These are phyloP conservation scores for Drosophila paulistorum DNA, from an alignment of 1,140 invertebrate species.

Conservation along the genomic window DNA sequence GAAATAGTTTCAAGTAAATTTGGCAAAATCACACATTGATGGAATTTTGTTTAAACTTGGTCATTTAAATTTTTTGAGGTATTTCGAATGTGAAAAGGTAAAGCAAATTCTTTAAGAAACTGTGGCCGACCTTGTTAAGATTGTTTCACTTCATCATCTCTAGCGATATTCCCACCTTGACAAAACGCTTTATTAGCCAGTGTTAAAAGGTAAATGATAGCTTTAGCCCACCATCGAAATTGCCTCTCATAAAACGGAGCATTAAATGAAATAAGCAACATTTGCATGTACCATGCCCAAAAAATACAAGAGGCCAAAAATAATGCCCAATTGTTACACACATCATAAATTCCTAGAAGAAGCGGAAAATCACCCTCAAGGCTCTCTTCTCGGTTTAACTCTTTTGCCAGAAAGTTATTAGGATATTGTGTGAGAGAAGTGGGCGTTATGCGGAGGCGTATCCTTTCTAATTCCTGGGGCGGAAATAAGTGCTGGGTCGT, in stretches of 20 bases:
- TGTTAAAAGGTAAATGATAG: slow-evolving; percentile 46
- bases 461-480: slow-evolving; percentile 80
- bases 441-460: not conserved
- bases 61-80: too few species aligned
- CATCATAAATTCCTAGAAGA: slow-evolving; percentile 69
- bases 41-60: too few species aligned
- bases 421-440: slow-evolving; percentile 9
- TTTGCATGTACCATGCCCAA: slow-evolving; percentile 57
- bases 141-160: slow-evolving; percentile 22
- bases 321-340: slow-evolving; percentile 74
- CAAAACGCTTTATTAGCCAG: slow-evolving; percentile 44
- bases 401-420: slow-evolving; percentile 52
- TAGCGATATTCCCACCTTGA: not conserved
- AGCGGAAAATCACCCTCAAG: slow-evolving; percentile 19
- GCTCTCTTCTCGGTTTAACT: slow-evolving; percentile 42
- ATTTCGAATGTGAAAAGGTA: too few species aligned
- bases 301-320: slow-evolving; percentile 33
- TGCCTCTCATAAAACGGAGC: slow-evolving; percentile 60
- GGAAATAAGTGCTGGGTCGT: slow-evolving; percentile 75
- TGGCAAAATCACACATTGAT: too few species aligned
- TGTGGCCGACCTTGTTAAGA: not conserved
- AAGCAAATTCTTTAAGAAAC: too few species aligned
- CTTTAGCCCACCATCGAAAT: slow-evolving; percentile 33
- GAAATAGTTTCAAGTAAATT: not conserved
- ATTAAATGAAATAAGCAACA: slow-evolving; percentile 70